phyloP scores from a whole-genome alignment of 2,797 vertebrate species.

The Helarctos malayanus region DNA sequence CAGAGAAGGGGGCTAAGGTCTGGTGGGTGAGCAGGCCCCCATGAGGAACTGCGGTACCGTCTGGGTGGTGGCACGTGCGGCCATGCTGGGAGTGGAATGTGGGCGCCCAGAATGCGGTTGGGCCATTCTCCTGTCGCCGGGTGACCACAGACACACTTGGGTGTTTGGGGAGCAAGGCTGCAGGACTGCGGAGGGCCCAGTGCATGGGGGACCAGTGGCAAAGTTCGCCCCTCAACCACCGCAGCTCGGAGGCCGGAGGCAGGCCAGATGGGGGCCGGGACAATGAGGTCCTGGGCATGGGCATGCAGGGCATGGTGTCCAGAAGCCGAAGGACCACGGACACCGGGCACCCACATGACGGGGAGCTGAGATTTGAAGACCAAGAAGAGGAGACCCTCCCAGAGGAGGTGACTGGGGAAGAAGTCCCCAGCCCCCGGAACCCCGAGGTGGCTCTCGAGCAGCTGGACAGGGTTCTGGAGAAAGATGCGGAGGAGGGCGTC shows the following conservation, averaged over 20 bases:
- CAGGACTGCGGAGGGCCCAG: neutral
- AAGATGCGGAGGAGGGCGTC: neutral
- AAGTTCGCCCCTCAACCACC: accelerated
- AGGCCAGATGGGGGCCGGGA: accelerated
- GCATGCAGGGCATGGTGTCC: accelerated
- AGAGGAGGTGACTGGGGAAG: neutral
- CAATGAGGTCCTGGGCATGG: accelerated
- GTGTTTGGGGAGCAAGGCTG: neutral
- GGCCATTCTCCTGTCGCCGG: conserved; percentile 52
- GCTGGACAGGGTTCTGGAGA: neutral
- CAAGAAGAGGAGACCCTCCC: neutral
- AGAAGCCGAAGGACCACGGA: neutral
- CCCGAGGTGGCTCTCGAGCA: accelerated
- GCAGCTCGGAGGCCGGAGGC: accelerated
- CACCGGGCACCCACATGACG: accelerated
- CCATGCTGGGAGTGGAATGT: conserved; percentile 24
- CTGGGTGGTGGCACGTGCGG: too few species aligned
- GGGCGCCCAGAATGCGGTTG: neutral
- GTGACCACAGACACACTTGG: conserved; percentile 58
- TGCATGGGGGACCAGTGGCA: conserved; percentile 52
- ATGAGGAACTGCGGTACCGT: too few species aligned
- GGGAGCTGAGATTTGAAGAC: accelerated
- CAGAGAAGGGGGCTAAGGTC: neutral
- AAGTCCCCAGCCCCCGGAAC: accelerated
- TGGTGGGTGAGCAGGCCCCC: neutral